phyloP scores from a whole-genome alignment of 1,140 invertebrate genomes.

The Cydia strobilella region DNA sequence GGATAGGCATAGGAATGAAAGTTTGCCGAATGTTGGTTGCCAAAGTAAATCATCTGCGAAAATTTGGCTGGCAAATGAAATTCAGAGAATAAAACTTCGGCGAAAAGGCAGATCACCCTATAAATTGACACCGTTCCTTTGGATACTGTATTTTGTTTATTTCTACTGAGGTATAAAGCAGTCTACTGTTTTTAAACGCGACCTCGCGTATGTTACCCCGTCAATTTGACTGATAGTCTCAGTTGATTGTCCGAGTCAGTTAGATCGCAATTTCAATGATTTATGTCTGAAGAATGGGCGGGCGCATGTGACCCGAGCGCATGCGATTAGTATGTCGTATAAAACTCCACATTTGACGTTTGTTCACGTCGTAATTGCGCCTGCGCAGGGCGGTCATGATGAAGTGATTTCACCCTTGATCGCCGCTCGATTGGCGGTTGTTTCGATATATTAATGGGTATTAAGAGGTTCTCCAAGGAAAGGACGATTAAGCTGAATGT shows the following conservation, averaged over 20 bases:
- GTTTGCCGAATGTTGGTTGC: no score
- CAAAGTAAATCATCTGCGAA: no score
- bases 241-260: constrained; percentile 29
- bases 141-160: background rate
- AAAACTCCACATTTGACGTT: constrained; percentile 45
- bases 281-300: constrained; percentile 15
- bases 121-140: background rate
- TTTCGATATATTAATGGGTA: constrained; percentile 55
- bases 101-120: no score
- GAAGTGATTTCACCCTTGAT: constrained; percentile 60
- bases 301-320: constrained; percentile 24
- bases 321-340: constrained; percentile 40
- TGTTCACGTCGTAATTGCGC: constrained; percentile 49
- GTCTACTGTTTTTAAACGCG: background rate
- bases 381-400: constrained; percentile 42
- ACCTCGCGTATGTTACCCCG: background rate
- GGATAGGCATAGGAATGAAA: no score
- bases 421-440: constrained; percentile 44
- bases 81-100: no score
- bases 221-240: constrained; percentile 16
- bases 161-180: background rate
- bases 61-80: no score
- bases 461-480: constrained; percentile 46
- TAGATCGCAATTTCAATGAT: constrained; percentile 31
- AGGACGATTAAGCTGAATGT: constrained; percentile 47